A percentile compares a stretch with the other conserved stretches of the same genome.
Conservation (phyloP, 1,140 invertebrate species). For the Neodiprion fabricii region DNA sequence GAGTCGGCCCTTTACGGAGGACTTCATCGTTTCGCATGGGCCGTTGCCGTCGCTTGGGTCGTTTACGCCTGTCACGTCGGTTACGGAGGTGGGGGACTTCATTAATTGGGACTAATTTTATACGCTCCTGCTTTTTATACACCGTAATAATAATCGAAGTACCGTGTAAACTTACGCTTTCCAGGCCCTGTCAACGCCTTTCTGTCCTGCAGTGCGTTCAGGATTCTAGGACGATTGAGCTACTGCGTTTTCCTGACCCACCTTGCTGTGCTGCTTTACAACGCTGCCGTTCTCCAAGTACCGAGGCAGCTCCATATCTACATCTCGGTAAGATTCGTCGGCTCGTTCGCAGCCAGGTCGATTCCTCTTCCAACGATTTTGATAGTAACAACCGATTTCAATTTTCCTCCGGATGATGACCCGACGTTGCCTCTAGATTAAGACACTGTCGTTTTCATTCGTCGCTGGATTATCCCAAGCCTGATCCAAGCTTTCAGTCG, state of each 20-base stretch:
- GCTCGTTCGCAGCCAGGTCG: neutral
- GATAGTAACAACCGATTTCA: neutral
- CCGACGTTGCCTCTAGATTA: neutral
- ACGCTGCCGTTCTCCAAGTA: conserved; percentile 9
- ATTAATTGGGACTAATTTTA: neutral
- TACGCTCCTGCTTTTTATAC: neutral
- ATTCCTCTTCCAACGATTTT: neutral
- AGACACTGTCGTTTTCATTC: neutral
- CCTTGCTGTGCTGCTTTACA: conserved; percentile 15
- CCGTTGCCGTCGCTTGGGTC: conserved; percentile 58
- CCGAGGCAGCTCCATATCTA: conserved; percentile 15
- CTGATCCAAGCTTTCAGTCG: too few species aligned
- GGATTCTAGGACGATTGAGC: conserved; percentile 19
- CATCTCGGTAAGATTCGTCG: neutral
- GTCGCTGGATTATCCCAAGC: neutral
- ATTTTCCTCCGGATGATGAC: neutral
- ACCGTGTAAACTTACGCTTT: neutral
- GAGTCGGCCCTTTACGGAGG: conserved; percentile 51
- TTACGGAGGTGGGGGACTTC: conserved; percentile 46
- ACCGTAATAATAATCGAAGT: neutral
- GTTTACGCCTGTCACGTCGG: conserved; percentile 60
- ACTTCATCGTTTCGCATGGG: conserved; percentile 54
- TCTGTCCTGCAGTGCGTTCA: conserved; percentile 24
- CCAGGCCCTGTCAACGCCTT: conserved; percentile 22
- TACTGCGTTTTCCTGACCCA: conserved; percentile 30